Evolutionary conservation across 2,888 invertebrate genomes (phyloP).

Genomic region (Rhagophthalmus giganteus): DNA sequence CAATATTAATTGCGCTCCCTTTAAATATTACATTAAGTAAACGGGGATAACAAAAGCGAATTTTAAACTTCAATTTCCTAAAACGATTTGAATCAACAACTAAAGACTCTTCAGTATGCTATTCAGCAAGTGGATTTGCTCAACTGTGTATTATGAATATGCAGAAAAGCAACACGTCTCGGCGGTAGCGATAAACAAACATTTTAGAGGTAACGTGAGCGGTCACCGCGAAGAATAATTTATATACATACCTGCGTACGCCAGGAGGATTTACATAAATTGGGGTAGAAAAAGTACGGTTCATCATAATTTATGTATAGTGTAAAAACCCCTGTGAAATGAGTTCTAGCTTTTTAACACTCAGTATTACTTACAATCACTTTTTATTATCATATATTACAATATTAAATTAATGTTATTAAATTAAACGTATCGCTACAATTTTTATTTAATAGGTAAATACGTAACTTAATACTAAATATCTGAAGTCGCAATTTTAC

Average conservation of each 20-base stretch:
- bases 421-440: too few species aligned
- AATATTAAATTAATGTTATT: too few species aligned
- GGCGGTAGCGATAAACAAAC: constrained; percentile 23
- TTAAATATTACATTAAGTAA: too few species aligned
- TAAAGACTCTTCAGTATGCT: constrained; percentile 12
- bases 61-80: not conserved
- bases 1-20: too few species aligned
- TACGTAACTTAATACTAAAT: too few species aligned
- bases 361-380: constrained; percentile 3
- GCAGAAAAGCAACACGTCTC: constrained; percentile 24
- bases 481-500: too few species aligned
- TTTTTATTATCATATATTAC: not conserved
- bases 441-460: too few species aligned
- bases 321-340: constrained; percentile 13
- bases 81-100: not conserved
- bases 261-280: constrained; percentile 20
- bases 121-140: constrained; percentile 7
- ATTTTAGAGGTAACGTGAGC: constrained; percentile 20
- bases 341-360: constrained; percentile 11
- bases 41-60: too few species aligned
- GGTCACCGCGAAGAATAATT: constrained; percentile 25
- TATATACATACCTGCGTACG: constrained; percentile 23
- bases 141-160: constrained; percentile 24
- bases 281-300: constrained; percentile 9
- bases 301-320: constrained; percentile 16